phyloP scores from a whole-genome alignment of 23 tunicate genomes.

The Diplosoma virens region DNA sequence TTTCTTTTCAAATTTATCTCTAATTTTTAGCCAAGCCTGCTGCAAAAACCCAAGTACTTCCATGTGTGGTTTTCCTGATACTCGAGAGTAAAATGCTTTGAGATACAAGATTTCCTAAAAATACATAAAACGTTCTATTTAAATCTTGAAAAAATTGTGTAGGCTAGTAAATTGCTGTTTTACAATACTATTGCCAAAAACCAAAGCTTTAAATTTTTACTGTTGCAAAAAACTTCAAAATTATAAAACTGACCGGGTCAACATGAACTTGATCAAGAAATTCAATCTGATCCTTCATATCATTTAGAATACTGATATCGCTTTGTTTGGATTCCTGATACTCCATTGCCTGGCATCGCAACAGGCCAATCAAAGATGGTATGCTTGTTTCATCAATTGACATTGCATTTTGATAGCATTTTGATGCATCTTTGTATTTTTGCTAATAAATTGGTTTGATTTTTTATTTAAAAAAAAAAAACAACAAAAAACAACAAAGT shows the following conservation, averaged over 20 bases:
- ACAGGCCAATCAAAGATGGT: constrained; percentile 48
- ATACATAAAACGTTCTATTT: too few relatives aligned
- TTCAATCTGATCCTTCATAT: constrained; percentile 53
- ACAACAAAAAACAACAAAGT: neutral
- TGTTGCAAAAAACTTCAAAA: too few relatives aligned
- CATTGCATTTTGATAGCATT: constrained; percentile 57
- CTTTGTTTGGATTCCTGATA: constrained; percentile 18
- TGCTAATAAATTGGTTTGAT: constrained; percentile 44
- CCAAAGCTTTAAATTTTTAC: too few relatives aligned
- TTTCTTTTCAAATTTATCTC: neutral
- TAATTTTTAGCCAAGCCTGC: constrained; percentile 6
- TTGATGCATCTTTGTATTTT: constrained; percentile 48
- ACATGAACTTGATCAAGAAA: constrained; percentile 40
- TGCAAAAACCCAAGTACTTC: constrained; percentile 10
- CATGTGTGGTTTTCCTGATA: constrained; percentile 32
- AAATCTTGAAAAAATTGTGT: too few relatives aligned
- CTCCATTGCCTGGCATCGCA: constrained; percentile 55
- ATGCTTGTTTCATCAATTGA: constrained; percentile 70
- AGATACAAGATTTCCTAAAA: constrained; percentile 45
- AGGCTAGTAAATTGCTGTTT: too few relatives aligned
- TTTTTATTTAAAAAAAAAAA: neutral
- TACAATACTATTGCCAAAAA: too few relatives aligned
- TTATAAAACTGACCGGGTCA: constrained; percentile 39
- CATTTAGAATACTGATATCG: constrained; percentile 24
- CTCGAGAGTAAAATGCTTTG: constrained; percentile 38